A percentile compares a stretch with the other conserved stretches of the same genome.
Evolutionary conservation across 2,113 vertebrate species (phyloP).

Genomic region (Onychostruthus taczanowskii): DNA sequence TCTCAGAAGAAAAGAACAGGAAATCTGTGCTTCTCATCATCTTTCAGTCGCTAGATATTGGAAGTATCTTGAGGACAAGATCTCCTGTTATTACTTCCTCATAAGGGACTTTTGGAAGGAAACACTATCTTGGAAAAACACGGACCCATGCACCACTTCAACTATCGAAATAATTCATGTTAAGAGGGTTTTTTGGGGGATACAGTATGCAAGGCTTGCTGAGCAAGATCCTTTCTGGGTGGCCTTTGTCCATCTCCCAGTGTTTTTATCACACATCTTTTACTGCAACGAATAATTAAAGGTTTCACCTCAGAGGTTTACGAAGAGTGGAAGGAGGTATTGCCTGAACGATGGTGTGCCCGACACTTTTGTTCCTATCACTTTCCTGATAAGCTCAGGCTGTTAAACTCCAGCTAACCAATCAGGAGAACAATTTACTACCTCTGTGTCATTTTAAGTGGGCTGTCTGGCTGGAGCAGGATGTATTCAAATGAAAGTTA

Average conservation of each 20-base stretch:
- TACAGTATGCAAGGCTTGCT: not conserved
- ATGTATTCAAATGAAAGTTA: conserved; percentile 38
- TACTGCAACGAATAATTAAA: conserved; percentile 8
- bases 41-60: not conserved
- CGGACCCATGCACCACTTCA: not conserved
- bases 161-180: not conserved
- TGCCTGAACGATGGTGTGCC: not conserved
- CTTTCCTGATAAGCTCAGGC: conserved; percentile 1
- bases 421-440: conserved; percentile 32
- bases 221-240: conserved; percentile 51
- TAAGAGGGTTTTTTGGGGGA: not conserved
- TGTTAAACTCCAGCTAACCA: not conserved
- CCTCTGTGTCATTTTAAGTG: conserved; percentile 21
- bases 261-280: conserved; percentile 19
- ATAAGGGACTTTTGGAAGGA: not conserved
- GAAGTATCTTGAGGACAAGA: not conserved
- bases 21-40: conserved; percentile 37
- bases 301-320: conserved; percentile 23
- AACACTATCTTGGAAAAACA: not conserved
- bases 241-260: conserved; percentile 28
- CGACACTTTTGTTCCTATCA: not conserved
- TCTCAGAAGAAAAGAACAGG: not conserved
- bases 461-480: not conserved
- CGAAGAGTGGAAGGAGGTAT: not conserved
- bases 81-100: conserved; percentile 27